Base-by-base conservation (phyloP, 2,113 vertebrate species). In the Anoplopoma fimbria region DNA sequence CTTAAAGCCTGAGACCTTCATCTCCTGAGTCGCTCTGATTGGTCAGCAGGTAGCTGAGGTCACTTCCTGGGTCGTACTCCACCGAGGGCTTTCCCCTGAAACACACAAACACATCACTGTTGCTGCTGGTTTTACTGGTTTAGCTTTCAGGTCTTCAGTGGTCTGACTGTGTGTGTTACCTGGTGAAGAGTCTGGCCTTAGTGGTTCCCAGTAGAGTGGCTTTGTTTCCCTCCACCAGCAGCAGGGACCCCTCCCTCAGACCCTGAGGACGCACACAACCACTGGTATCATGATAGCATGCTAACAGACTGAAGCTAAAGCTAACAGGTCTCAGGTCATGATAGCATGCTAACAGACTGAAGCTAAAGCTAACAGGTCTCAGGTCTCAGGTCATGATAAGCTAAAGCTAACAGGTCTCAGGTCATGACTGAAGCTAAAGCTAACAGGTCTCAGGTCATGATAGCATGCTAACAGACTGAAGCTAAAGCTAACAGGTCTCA, bases 171-270 rank as follows among this genome's bases (percentile, higher is more conserved):
- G 27, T 33, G 33, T 74, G 14, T 90, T 95, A 97, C 97, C 96
- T 95, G 87, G 81, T 72, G 90, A 98, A 97, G 0, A 97, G 93
- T 34, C 96, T 84, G 53, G 97, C 96, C 81, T 89, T 95, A 14
- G 95, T 96, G 86, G 86, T 93, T 73, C 97, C 97, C 77, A 96
- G 93, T 13, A 97, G 93, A 0, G 93, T 96, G 81, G 94, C 96
- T 87, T 93, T 96, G 74, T 95, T 75, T 79, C 96, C 97, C 90
- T 97, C 96, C 86, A 97, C 96, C 53, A 97, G 93, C 71, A 97
- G 89, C 95, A 97, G 83, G 0, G 93, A 95, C 0, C 97, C 97
- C 88, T 98, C 97, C 51, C 96, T 95, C 90, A 98, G 90, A 75
- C 94, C 97, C 97, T 98, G 81, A 53, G 23, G 9, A 25, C 2